A percentile compares a stretch with the other conserved stretches of the same genome.
Conservation (phyloP, 2,797 vertebrate species). For the Falco concolor region DNA sequence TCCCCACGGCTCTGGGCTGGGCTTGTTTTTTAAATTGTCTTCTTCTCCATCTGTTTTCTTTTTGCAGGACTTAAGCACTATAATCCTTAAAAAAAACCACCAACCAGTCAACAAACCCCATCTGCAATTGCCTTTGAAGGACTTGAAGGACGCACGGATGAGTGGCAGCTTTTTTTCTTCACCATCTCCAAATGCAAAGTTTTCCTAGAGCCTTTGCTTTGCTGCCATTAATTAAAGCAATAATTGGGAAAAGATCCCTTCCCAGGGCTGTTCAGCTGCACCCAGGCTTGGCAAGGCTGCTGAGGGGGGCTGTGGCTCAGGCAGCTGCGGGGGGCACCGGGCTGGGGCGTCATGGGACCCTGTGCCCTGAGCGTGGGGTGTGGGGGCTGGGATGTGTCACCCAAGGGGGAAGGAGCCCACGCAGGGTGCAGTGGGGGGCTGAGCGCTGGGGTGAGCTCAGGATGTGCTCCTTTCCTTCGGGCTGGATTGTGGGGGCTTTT, state of each 20-base stretch:
- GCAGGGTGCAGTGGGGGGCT: background rate
- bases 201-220: background rate
- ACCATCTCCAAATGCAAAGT: background rate
- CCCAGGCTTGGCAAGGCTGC: background rate
- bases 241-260: background rate
- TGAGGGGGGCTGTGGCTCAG: background rate
- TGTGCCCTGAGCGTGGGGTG: rapidly evolving
- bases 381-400: too few species aligned
- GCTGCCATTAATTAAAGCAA: background rate
- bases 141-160: background rate
- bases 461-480: background rate
- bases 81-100: background rate
- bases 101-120: background rate
- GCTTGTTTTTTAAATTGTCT: background rate
- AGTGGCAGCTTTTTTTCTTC: background rate
- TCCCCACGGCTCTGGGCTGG: background rate
- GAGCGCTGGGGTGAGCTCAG: background rate
- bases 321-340: background rate
- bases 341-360: rapidly evolving
- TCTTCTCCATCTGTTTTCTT: constrained; percentile 1
- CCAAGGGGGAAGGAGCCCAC: rapidly evolving
- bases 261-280: background rate
- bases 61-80: background rate
- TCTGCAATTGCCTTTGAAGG: background rate
- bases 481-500: background rate